Conservation (phyloP, 2,113 vertebrate species). For the Reinhardtius hippoglossoides region DNA sequence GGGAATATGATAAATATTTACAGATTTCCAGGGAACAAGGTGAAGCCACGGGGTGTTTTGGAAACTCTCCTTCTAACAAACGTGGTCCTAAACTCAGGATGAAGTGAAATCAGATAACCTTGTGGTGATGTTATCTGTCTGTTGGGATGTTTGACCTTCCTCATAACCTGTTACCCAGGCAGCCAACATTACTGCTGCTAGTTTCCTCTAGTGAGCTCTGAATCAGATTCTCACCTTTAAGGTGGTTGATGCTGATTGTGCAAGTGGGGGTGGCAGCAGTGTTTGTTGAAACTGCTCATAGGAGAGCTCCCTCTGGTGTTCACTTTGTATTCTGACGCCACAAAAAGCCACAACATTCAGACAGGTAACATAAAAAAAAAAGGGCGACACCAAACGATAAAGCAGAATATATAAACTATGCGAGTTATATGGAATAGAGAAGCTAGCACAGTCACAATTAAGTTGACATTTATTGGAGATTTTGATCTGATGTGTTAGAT, state of each 20-base stretch:
- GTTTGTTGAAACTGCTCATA: conserved; percentile 10
- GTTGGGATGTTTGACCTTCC: conserved; percentile 3
- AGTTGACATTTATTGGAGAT: too few species aligned
- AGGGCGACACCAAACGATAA: not conserved
- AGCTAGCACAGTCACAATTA: too few species aligned
- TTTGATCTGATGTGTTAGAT: too few species aligned
- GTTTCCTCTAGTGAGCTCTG: not conserved
- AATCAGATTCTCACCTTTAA: conserved; percentile 41
- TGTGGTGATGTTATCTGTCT: not conserved
- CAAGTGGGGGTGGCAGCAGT: conserved; percentile 36
- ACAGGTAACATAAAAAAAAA: not conserved
- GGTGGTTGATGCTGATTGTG: conserved; percentile 20
- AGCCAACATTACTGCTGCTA: not conserved
- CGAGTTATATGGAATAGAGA: not conserved
- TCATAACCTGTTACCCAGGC: not conserved
- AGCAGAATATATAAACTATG: not conserved
- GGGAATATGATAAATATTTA: conserved; percentile 43
- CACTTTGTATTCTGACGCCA: conserved; percentile 11
- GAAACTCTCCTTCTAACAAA: conserved; percentile 12
- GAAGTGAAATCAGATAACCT: not conserved
- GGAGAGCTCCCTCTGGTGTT: conserved; percentile 69
- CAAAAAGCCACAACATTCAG: not conserved
- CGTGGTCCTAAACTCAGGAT: not conserved
- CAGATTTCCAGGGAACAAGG: conserved; percentile 37
- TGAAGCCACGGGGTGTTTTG: conserved; percentile 28